Conservation (phyloP, 2,797 vertebrate genomes). For the Epinephelus coioides region DNA sequence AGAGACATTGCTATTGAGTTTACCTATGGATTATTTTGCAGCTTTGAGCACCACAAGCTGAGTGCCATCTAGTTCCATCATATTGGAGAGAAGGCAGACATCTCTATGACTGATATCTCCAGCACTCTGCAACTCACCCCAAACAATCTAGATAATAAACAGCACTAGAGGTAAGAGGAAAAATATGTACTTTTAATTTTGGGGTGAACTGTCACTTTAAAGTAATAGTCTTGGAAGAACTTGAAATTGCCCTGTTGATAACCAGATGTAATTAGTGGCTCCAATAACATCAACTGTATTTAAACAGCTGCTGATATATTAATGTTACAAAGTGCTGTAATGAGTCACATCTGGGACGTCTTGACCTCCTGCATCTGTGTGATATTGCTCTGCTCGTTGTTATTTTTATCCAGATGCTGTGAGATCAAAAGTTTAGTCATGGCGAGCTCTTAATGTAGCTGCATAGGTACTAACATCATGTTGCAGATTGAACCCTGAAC, state of each 20-base stretch:
- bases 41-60: too few relatives aligned
- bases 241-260: slow-evolving; percentile 42
- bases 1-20: too few relatives aligned
- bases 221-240: slow-evolving; percentile 62
- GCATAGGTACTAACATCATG: slow-evolving; percentile 14
- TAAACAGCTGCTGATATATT: slow-evolving; percentile 10
- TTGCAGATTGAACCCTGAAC: slow-evolving; percentile 5
- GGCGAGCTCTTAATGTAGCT: slow-evolving; percentile 35
- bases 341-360: slow-evolving; percentile 41
- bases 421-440: slow-evolving; percentile 8
- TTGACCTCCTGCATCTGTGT: slow-evolving; percentile 16
- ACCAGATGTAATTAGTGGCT: slow-evolving; percentile 28
- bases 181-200: too few relatives aligned
- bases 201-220: background rate
- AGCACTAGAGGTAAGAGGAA: too few relatives aligned
- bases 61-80: too few relatives aligned
- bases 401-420: slow-evolving; percentile 15
- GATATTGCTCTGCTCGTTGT: slow-evolving; percentile 50
- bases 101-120: too few relatives aligned
- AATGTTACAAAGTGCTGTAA: slow-evolving; percentile 43
- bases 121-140: too few relatives aligned
- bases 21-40: too few relatives aligned
- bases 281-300: slow-evolving; percentile 17
- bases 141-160: too few relatives aligned
- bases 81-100: too few relatives aligned